phyloP scores from a whole-genome alignment of 1,140 invertebrate species.

The Bemisia tabaci region DNA sequence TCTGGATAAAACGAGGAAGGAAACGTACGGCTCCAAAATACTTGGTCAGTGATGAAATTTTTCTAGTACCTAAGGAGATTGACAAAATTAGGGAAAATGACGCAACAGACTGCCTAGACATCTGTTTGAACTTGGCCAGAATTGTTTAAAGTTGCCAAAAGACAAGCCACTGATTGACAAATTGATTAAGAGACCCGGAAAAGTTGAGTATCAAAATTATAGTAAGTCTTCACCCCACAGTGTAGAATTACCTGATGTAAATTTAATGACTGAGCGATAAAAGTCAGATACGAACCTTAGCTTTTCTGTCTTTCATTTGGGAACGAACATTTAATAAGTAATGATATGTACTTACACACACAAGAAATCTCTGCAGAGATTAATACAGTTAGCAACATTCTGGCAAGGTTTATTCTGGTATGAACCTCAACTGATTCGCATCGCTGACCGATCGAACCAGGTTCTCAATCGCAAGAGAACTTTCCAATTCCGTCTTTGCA shows the following conservation, averaged over 20 bases:
- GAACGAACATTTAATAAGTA: constrained; percentile 2
- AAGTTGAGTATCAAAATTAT: neutral
- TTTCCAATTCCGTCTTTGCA: constrained; percentile 75
- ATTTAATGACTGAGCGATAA: neutral
- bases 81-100: too few species aligned
- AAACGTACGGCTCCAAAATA: too few species aligned
- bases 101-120: too few species aligned
- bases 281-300: neutral
- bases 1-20: too few species aligned
- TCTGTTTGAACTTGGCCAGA: too few species aligned
- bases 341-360: constrained; percentile 84
- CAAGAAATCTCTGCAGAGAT: constrained; percentile 90
- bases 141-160: too few species aligned
- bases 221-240: neutral
- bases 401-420: constrained; percentile 76
- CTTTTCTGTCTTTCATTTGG: too few species aligned
- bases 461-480: constrained; percentile 68
- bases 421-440: constrained; percentile 75
- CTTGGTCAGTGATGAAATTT: too few species aligned
- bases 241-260: neutral
- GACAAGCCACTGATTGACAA: too few species aligned
- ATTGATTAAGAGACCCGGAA: neutral
- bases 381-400: constrained; percentile 84
- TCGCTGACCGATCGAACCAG: constrained; percentile 76
- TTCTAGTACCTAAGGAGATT: too few species aligned